These are phyloP conservation scores for Buphagus erythrorhynchus DNA, from an alignment of 2,797 vertebrate genomes.

Conservation along the genomic window DNA sequence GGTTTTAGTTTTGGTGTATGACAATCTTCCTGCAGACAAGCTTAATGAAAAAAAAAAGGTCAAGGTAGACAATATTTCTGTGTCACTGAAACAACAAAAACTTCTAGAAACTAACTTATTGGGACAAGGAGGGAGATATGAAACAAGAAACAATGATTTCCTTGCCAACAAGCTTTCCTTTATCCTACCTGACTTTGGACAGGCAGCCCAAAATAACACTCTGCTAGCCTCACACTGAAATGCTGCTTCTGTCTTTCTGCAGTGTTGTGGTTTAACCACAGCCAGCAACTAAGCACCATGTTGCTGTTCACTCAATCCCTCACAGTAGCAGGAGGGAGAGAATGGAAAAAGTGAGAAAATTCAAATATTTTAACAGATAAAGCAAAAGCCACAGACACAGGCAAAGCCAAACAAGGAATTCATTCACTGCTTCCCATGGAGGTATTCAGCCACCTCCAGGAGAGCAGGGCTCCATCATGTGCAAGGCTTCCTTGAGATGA, in stretches of 20 bases:
- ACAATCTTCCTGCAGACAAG: neutral
- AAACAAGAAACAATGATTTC: neutral
- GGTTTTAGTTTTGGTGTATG: neutral
- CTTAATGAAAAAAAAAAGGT: neutral
- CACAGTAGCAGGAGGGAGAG: neutral
- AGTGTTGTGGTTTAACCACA: neutral
- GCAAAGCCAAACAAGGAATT: neutral
- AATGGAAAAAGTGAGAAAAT: neutral
- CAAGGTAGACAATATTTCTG: neutral
- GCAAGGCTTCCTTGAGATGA: neutral
- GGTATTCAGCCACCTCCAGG: neutral
- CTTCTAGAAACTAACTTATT: neutral
- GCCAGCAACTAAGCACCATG: neutral
- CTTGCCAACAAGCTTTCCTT: neutral
- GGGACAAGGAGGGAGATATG: neutral
- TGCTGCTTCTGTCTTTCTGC: neutral
- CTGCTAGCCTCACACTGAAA: neutral
- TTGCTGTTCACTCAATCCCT: neutral
- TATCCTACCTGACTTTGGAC: neutral
- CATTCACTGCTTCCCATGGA: neutral
- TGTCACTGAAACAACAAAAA: neutral
- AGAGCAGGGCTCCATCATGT: rapidly evolving
- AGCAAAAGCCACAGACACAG: neutral
- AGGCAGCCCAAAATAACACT: neutral
- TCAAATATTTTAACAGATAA: neutral